phyloP scores from a whole-genome alignment of 2,113 vertebrate genomes.

The Pygoscelis adeliae region DNA sequence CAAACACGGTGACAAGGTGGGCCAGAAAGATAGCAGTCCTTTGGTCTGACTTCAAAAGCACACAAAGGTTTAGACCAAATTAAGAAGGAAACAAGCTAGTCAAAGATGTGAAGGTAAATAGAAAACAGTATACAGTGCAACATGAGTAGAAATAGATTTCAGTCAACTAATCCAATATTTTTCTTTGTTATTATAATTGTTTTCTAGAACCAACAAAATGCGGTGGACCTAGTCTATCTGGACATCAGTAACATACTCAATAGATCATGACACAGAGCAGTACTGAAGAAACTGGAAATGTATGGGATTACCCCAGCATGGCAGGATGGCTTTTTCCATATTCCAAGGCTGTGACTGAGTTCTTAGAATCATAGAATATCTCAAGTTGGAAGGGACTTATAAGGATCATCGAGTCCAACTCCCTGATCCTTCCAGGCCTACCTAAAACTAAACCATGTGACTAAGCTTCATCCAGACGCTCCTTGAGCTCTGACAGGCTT shows the following conservation, averaged over 20 bases:
- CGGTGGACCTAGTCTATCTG: not conserved
- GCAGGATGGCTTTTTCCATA: not conserved
- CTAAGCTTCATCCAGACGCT: not conserved
- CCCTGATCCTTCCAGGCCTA: accelerated
- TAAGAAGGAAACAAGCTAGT: conserved; percentile 2
- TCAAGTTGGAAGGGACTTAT: not conserved
- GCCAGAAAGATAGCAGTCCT: not conserved
- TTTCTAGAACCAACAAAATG: not conserved
- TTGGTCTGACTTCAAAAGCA: conserved; percentile 13
- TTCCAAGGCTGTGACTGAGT: not conserved
- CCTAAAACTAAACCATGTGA: not conserved
- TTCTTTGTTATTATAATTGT: not conserved
- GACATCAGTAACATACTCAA: not conserved
- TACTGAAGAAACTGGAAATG: not conserved
- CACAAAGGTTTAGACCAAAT: not conserved
- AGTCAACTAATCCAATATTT: not conserved
- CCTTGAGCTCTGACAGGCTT: not conserved
- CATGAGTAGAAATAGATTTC: not conserved
- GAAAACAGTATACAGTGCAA: not conserved
- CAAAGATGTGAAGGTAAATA: not conserved
- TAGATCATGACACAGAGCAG: not conserved
- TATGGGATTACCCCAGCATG: not conserved
- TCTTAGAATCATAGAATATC: not conserved
- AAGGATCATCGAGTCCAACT: not conserved
- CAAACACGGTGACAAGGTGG: not conserved